A percentile compares a stretch with the other conserved stretches of the same genome.
Evolutionary conservation across 2,113 vertebrate species (phyloP).

Genomic region (Rhineura floridana): DNA sequence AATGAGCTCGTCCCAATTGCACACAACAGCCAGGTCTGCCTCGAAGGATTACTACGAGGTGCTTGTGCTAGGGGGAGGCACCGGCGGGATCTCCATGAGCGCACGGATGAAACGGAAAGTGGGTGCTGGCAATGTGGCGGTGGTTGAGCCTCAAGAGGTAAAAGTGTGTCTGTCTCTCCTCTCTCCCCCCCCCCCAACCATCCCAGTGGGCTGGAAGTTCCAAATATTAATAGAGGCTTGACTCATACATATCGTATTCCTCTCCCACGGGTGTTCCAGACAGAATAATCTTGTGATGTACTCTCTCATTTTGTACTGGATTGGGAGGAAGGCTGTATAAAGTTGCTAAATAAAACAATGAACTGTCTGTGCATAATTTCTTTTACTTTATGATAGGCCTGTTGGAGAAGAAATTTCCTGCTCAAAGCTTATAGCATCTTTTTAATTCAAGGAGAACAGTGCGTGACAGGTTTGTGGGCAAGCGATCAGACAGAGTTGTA

Average conservation of each 20-base stretch:
- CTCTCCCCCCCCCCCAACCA: not conserved
- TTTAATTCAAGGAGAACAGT: not conserved
- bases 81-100: conserved; percentile 92
- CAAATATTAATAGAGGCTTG: not conserved
- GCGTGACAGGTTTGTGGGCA: not conserved
- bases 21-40: conserved; percentile 63
- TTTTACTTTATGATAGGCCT: not conserved
- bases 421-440: not conserved
- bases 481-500: not conserved
- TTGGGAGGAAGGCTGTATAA: no score
- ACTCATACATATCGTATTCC: not conserved
- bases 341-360: not conserved
- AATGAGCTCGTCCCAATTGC: conserved; percentile 52
- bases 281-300: no score
- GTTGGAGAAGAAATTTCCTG: not conserved
- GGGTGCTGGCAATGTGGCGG: conserved; percentile 88
- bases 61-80: conserved; percentile 91
- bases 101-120: conserved; percentile 91
- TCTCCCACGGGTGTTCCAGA: not conserved
- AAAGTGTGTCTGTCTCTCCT: not conserved
- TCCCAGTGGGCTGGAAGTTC: not conserved
- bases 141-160: conserved; percentile 93
- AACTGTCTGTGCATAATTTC: not conserved
- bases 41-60: conserved; percentile 88
- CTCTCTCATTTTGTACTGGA: not conserved